Evolutionary conservation across 2,113 vertebrate species (phyloP).

Genomic region (Cheirogaleus medius): DNA sequence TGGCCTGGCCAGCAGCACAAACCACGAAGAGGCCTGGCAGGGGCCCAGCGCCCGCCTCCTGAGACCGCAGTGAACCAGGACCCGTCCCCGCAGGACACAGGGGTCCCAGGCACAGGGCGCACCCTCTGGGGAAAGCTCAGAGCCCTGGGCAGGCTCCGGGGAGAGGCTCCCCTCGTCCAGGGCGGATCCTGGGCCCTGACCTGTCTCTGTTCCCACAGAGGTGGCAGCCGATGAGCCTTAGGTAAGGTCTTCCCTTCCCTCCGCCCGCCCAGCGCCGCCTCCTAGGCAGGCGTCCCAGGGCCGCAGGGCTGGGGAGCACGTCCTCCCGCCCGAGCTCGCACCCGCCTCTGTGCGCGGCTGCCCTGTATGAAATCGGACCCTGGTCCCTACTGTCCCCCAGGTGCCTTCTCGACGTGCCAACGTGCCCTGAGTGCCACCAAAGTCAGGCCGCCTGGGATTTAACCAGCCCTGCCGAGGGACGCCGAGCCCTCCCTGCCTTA

Average conservation of each 20-base stretch:
- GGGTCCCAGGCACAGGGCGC: accelerated
- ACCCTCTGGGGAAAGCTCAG: not conserved
- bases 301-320: not conserved
- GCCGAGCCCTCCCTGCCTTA: too few species aligned
- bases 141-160: accelerated
- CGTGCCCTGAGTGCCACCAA: not conserved
- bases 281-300: not conserved
- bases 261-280: accelerated
- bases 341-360: not conserved
- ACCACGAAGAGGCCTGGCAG: not conserved
- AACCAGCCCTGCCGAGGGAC: not conserved
- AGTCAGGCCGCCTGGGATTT: not conserved
- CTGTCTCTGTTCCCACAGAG: too few species aligned
- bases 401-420: too few species aligned
- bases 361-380: not conserved
- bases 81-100: not conserved
- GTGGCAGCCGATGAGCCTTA: accelerated
- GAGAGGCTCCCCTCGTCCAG: not conserved
- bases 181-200: accelerated
- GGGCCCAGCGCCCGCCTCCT: accelerated
- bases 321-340: accelerated
- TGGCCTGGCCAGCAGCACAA: not conserved
- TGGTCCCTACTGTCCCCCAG: accelerated
- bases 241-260: not conserved
- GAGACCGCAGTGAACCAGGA: accelerated